Percentiles rank a stretch among this genome's conserved stretches.
phyloP scores from a whole-genome alignment of 2,888 invertebrate genomes.

The Lasiommata megera region DNA sequence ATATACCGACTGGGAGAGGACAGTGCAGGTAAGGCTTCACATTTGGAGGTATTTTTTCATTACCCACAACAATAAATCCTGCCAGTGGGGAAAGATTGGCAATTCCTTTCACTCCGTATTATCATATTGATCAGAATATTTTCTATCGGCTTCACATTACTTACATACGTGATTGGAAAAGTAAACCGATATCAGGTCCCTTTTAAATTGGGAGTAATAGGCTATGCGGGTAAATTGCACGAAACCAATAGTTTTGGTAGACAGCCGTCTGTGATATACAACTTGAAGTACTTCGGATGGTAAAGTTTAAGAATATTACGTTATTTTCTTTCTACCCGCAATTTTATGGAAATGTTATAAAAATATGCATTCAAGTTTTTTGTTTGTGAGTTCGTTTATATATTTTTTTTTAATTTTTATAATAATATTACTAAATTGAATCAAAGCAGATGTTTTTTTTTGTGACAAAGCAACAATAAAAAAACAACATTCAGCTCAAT shows the following conservation, averaged over 20 bases:
- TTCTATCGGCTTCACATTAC: conserved; percentile 35
- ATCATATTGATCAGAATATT: conserved; percentile 33
- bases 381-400: no score
- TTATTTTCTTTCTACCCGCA: no score
- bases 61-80: conserved; percentile 24
- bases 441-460: no score
- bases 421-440: no score
- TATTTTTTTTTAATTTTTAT: no score
- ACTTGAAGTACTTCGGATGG: background rate
- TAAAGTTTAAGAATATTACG: no score
- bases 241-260: conserved; percentile 17
- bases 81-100: conserved; percentile 27
- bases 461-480: no score
- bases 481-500: no score
- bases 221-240: conserved; percentile 17
- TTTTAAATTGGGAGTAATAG: conserved; percentile 28
- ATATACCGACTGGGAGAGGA: conserved; percentile 98
- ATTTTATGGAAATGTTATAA: no score
- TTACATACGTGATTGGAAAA: conserved; percentile 36
- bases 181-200: conserved; percentile 25
- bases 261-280: background rate
- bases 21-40: conserved; percentile 80
- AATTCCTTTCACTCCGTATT: conserved; percentile 31
- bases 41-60: conserved; percentile 19
- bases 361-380: no score